Base-by-base conservation (phyloP, 1,140 invertebrate species). In the Steinernema feltiae region DNA sequence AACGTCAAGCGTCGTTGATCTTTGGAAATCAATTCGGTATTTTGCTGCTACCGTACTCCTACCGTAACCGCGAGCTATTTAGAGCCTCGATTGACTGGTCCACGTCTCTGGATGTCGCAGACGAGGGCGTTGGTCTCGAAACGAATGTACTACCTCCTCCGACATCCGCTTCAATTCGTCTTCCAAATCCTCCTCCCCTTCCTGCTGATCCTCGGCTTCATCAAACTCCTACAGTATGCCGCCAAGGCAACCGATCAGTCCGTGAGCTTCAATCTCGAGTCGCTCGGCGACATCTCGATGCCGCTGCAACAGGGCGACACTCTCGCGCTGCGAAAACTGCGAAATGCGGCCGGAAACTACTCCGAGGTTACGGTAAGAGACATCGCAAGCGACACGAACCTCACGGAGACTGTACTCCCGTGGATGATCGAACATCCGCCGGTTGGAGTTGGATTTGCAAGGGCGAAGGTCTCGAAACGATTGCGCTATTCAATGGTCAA, bases 71-170 rank as follows among this genome's bases (percentile, higher is more conserved):
- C 15, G 48, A n/a, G 24, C 24, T 69, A 24, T 41, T 71, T 30
- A 71, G 31, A 46, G 24, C 15, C 2, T 30, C 70, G 70, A 7
- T 29, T 46, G 2, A 1, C 1, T n/a, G 48, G 72, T 73, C 72
- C 48, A 18, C 7, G 24, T 7, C 53, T 63, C 32, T 69, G 69
- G 32, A 53, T 69, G 17, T 18, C 72, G 31, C 72, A 74, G 30
- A 63, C 41, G 18, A 18, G 27, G n/a, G 48, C 48, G 12, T 30
- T 74, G 48, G 18, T 63, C 32, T 30, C 29, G 2, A 74, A 74
- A 63, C 48, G 72, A 18, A 53, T 63, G 24, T 74, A 74, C 35
- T 74, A 74, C 29, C 48, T 69, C 69, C 72, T 74, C 15, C 72
- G 72, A 18, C 48, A 74, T 27, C 48, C 69, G 30, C 30, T 63